These are phyloP conservation scores for Ursus arctos DNA, from an alignment of 2,113 vertebrate genomes.

Conservation along the genomic window DNA sequence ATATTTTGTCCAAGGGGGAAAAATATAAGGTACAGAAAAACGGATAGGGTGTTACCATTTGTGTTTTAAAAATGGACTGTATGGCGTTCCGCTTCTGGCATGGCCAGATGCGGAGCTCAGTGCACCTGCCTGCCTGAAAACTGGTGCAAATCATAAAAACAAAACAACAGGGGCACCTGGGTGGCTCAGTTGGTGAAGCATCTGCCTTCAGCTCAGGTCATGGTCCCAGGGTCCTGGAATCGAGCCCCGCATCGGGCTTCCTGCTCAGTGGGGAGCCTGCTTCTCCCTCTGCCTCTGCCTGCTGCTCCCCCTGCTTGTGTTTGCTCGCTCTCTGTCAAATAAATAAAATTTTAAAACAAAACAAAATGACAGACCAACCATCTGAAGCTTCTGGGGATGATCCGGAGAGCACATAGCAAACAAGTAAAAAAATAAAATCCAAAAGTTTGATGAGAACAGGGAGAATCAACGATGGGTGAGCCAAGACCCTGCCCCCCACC, in stretches of 20 bases:
- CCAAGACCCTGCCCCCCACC: not conserved
- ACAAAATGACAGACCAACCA: not conserved
- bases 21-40: not conserved
- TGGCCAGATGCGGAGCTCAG: not conserved
- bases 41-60: not conserved
- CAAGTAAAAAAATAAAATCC: not conserved
- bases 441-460: not conserved
- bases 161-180: not conserved
- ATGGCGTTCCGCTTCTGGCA: not conserved
- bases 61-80: not conserved
- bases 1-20: not conserved
- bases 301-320: too few relatives aligned
- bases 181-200: too few relatives aligned
- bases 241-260: too few relatives aligned
- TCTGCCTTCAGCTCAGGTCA: too few relatives aligned
- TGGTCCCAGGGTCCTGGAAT: too few relatives aligned
- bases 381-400: not conserved
- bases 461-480: not conserved
- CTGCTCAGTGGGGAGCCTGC: too few relatives aligned
- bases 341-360: not conserved
- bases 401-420: not conserved
- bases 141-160: not conserved
- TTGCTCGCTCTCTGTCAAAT: too few relatives aligned
- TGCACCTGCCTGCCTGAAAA: not conserved
- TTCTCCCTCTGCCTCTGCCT: too few relatives aligned